A percentile compares a stretch with the other conserved stretches of the same genome.
Conservation (phyloP, 2,113 vertebrate species). For the Eolophus roseicapilla region DNA sequence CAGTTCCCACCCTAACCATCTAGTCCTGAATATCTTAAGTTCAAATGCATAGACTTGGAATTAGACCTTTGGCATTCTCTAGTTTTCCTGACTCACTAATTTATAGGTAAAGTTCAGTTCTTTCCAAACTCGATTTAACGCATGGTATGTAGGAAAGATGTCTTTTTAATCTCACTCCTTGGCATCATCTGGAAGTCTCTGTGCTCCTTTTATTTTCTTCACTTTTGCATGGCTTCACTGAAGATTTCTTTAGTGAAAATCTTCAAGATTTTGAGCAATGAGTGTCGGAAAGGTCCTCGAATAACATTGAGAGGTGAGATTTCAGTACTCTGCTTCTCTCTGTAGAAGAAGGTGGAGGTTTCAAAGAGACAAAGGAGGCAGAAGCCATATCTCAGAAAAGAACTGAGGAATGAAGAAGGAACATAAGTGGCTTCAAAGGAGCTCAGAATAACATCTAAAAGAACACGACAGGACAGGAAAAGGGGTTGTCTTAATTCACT, state of each 20-base stretch:
- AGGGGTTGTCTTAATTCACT: neutral
- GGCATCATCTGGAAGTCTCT: neutral
- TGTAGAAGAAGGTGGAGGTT: neutral
- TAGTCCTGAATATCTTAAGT: neutral
- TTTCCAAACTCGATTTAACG: neutral
- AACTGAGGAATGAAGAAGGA: neutral
- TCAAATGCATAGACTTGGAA: neutral
- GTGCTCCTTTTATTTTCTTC: neutral
- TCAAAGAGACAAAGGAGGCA: neutral
- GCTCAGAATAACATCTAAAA: neutral
- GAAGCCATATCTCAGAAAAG: neutral
- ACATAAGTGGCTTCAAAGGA: neutral
- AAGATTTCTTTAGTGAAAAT: neutral
- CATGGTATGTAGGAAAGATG: neutral
- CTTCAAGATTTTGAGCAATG: neutral
- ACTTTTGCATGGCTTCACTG: neutral
- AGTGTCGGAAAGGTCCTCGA: neutral
- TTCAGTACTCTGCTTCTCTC: neutral
- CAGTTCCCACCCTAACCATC: neutral
- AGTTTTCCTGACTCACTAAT: neutral
- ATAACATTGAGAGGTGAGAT: neutral
- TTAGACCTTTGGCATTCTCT: neutral
- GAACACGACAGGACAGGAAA: neutral
- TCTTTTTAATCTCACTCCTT: neutral
- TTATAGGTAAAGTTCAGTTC: neutral